A percentile compares a stretch with the other conserved stretches of the same genome.
Evolutionary conservation across 2,797 vertebrate species (phyloP).

Genomic region (Picus viridis): DNA sequence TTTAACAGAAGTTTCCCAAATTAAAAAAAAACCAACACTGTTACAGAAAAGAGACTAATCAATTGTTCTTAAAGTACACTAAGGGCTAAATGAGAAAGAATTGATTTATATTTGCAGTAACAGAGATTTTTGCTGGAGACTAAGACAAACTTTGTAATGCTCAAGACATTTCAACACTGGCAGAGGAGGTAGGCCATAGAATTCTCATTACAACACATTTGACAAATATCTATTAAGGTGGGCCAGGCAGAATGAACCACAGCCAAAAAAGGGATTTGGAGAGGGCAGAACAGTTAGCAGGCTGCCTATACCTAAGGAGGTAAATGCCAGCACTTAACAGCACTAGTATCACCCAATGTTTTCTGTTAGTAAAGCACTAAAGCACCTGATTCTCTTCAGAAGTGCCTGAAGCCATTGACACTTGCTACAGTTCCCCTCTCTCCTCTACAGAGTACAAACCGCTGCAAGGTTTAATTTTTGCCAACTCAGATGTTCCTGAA

Average conservation of each 20-base stretch:
- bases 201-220: background rate
- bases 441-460: background rate
- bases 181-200: background rate
- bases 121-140: background rate
- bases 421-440: background rate
- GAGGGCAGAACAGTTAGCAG: background rate
- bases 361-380: background rate
- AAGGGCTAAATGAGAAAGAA: background rate
- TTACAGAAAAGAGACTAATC: background rate
- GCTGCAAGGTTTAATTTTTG: background rate
- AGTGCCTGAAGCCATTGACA: background rate
- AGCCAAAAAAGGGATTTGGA: background rate
- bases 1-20: background rate
- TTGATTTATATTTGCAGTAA: background rate
- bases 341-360: too few species aligned
- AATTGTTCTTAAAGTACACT: background rate
- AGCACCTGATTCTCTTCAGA: background rate
- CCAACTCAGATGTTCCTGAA: background rate
- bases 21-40: background rate
- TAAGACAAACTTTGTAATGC: background rate
- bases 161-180: background rate
- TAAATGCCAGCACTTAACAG: background rate
- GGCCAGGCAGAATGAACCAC: background rate
- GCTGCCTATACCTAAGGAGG: background rate
- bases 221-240: too few species aligned